These are phyloP conservation scores for Strix aluco DNA, from an alignment of 2,113 vertebrate genomes.

Conservation along the genomic window DNA sequence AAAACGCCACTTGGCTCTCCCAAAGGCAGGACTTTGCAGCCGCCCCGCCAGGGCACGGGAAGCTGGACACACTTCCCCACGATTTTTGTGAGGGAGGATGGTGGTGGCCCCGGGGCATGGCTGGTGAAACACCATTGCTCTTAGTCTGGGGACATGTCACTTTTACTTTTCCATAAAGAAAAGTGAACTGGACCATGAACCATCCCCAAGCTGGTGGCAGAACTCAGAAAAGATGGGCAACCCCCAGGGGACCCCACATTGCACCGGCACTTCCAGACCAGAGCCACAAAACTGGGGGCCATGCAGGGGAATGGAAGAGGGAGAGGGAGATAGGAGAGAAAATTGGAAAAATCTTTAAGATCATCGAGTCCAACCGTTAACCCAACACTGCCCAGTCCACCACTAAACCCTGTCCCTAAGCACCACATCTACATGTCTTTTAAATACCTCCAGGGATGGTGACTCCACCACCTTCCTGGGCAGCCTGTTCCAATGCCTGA, in stretches of 20 bases:
- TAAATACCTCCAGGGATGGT: too few species aligned
- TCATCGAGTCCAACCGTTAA: too few species aligned
- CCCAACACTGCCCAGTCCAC: too few species aligned
- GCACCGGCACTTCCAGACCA: neutral
- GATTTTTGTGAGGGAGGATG: neutral
- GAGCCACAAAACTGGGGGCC: neutral
- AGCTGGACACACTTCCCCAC: neutral
- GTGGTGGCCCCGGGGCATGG: neutral
- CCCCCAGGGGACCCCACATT: neutral
- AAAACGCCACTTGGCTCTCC: neutral
- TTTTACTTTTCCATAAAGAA: neutral
- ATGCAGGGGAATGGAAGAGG: neutral
- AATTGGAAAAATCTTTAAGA: too few species aligned
- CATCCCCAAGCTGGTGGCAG: too few species aligned
- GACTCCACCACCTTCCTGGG: too few species aligned
- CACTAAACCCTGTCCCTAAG: too few species aligned
- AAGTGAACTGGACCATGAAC: neutral
- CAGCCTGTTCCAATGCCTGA: too few species aligned
- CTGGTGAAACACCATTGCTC: neutral
- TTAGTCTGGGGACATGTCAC: accelerated
- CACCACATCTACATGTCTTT: too few species aligned
- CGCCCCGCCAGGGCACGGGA: neutral
- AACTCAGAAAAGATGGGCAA: neutral
- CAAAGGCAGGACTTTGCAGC: neutral
- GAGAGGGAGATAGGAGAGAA: too few species aligned